phyloP scores from a whole-genome alignment of 2,797 vertebrate genomes.

The Lerista edwardsae region DNA sequence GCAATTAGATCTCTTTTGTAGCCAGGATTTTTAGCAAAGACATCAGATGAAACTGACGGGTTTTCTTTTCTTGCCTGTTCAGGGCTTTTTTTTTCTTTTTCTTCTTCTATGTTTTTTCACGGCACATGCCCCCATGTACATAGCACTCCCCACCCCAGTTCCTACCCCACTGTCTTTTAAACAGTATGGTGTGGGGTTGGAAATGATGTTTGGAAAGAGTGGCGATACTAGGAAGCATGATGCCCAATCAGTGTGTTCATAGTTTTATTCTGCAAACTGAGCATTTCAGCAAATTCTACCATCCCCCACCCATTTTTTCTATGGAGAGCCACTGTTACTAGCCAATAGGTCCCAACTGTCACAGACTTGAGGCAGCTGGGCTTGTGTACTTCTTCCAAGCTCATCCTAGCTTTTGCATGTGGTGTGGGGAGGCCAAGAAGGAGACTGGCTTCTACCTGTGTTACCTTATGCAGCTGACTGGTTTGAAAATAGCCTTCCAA shows the following conservation, averaged over 20 bases:
- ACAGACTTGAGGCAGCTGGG: not conserved
- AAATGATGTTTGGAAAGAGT: slow-evolving; percentile 8
- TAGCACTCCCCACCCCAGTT: slow-evolving; percentile 35
- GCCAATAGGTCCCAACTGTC: slow-evolving; percentile 20
- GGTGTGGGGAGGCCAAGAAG: not conserved
- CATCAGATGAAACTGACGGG: slow-evolving; percentile 83
- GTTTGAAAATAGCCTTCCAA: not conserved
- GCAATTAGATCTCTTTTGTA: slow-evolving; percentile 87
- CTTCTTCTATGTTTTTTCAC: slow-evolving; percentile 41
- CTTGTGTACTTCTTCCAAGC: not conserved
- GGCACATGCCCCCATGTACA: slow-evolving; percentile 12
- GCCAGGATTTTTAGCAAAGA: slow-evolving; percentile 84
- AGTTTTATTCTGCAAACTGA: not conserved
- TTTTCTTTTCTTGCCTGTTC: slow-evolving; percentile 52
- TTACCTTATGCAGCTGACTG: not conserved
- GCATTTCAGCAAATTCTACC: not conserved
- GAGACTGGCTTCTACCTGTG: not conserved
- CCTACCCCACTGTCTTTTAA: slow-evolving; percentile 30
- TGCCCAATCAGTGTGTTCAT: accelerated
- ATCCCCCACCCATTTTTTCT: accelerated
- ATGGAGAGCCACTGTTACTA: not conserved
- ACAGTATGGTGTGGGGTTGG: not conserved
- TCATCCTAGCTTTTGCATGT: not conserved
- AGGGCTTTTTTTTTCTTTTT: slow-evolving; percentile 16
- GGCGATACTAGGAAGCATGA: not conserved